Conservation (phyloP, 2,797 vertebrate species). For the Anniella stebbinsi region DNA sequence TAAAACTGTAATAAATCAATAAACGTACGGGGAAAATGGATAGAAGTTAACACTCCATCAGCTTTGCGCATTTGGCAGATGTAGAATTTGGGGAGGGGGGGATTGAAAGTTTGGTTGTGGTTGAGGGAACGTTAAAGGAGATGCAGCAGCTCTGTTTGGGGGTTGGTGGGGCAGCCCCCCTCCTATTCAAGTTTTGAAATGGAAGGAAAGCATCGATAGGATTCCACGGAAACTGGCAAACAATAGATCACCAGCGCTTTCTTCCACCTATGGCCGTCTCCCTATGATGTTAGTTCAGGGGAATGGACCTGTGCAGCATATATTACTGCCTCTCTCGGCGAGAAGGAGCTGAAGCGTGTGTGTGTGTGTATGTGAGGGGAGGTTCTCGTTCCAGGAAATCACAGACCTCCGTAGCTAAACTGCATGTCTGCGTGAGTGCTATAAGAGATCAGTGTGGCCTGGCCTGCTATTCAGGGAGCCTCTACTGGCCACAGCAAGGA, state of each 20-base stretch:
- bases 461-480: background rate
- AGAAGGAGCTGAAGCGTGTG: background rate
- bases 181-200: background rate
- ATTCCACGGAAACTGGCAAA: too few relatives aligned
- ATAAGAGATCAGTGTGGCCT: too few relatives aligned
- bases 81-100: background rate
- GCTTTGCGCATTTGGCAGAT: background rate
- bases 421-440: too few relatives aligned
- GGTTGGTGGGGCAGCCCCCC: too few relatives aligned
- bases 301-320: background rate
- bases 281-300: background rate
- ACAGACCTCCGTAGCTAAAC: background rate
- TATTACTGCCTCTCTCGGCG: background rate
- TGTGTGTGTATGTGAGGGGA: rapidly evolving
- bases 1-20: background rate
- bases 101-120: background rate
- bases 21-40: background rate
- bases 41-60: background rate
- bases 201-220: background rate
- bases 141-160: background rate
- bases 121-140: background rate
- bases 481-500: background rate
- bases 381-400: background rate
- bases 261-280: background rate
- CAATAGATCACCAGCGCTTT: too few relatives aligned